Evolutionary conservation across 1,140 invertebrate species (phyloP), one percentile per base, ranked within the genome.

Genomic region (Scaptomyza pallida): DNA sequence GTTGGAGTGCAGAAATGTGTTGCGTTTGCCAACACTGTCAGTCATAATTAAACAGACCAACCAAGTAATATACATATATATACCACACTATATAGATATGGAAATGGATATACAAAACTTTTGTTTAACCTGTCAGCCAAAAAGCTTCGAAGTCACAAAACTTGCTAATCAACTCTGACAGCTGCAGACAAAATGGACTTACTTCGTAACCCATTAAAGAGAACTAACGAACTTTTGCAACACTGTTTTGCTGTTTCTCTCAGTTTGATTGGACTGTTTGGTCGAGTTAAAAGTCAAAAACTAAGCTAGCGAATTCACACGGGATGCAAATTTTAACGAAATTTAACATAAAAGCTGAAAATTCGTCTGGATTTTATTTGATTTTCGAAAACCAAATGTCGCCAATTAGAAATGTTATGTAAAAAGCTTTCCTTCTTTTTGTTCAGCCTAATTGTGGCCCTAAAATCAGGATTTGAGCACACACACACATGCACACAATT

Each of bases 31-130:
- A 64, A 74, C 73, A 55, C 35, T 86, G 78, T 78, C 81, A 85
- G 77, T 81, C 68, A 80, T 80, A 86, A 85, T 85, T 86, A 85
- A 74, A 55, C 45, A 13, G 30, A 57, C 17, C 43, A 61, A 61
- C 56, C 63, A 73, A 78, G 77, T 67, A 71, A 78, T 70, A 78
- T 83, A 60, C 4, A n/a, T 33, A 33, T 9, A 3, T 33, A 33
- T 33, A 33, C 2, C 5, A 8, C 3, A 8, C 8, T 33, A 69
- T 68, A 43, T 50, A 21, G 15, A 33, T 67, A 69, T 69, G 48
- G 59, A 85, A 83, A 80, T 76, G 52, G 47, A 72, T 75, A 72
- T 75, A 81, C 68, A 86, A 86, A 85, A 85, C 63, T 85, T 85
- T 74, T 44, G 47, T 30, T 37, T 12, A 33, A 8, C 19, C 59